Evolutionary conservation across 2,797 vertebrate genomes (phyloP).

Genomic region (Botia kubotai): DNA sequence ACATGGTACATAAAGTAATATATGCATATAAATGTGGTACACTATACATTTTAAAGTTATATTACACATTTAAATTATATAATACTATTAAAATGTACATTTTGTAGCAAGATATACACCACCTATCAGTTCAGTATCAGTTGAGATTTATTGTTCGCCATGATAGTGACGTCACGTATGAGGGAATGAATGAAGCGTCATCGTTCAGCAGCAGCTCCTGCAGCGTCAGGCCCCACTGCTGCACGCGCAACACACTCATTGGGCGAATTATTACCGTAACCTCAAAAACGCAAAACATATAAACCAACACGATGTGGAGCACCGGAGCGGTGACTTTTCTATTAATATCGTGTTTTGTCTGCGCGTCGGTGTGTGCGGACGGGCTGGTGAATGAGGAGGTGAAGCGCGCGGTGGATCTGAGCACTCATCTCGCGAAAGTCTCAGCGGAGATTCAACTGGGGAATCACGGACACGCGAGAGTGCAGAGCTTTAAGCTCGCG

Average conservation of each 20-base stretch:
- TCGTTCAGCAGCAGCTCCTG: constrained; percentile 70
- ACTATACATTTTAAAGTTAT: too few species aligned
- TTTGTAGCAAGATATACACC: not conserved
- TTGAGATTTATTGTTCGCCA: constrained; percentile 47
- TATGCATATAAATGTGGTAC: too few species aligned
- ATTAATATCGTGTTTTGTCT: constrained; percentile 62
- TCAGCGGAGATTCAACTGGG: constrained; percentile 86
- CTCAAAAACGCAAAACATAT: not conserved
- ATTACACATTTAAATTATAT: too few species aligned
- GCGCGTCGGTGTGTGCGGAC: constrained; percentile 63
- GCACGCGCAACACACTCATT: not conserved
- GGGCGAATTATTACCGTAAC: not conserved
- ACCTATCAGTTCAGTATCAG: not conserved
- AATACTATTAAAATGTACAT: not conserved
- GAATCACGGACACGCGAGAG: constrained; percentile 81
- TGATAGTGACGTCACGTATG: constrained; percentile 61
- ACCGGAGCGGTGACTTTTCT: not conserved
- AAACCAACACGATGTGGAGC: constrained; percentile 11
- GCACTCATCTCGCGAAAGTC: constrained; percentile 93
- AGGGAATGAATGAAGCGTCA: constrained; percentile 79
- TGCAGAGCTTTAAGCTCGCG: constrained; percentile 82
- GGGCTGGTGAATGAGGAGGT: constrained; percentile 89
- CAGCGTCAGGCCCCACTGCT: constrained; percentile 68
- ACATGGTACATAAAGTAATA: too few species aligned
- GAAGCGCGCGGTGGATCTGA: constrained; percentile 89